These are phyloP conservation scores for Ditula angustiorana DNA, from an alignment of 2,888 invertebrate species.

Conservation along the genomic window DNA sequence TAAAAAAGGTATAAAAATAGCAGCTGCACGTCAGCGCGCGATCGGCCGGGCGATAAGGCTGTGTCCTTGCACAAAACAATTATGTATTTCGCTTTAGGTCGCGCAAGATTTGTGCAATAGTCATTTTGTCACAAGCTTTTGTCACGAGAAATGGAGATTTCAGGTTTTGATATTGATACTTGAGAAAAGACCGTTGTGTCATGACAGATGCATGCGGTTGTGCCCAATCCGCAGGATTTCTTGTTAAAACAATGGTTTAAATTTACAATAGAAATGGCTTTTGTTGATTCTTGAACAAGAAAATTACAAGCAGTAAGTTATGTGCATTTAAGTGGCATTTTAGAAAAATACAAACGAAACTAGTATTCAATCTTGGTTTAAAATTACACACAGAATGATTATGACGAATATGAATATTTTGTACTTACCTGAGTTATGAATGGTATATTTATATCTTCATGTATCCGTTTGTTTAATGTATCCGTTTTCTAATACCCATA, in stretches of 20 bases:
- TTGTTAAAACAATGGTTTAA: slow-evolving; percentile 3
- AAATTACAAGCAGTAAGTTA: not conserved
- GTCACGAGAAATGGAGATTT: slow-evolving; percentile 56
- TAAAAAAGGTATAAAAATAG: slow-evolving; percentile 67
- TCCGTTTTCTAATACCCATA: no score
- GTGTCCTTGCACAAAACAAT: slow-evolving; percentile 82
- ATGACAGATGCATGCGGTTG: slow-evolving; percentile 29
- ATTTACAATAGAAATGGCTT: not conserved
- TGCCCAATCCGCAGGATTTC: slow-evolving; percentile 9
- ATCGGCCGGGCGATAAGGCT: slow-evolving; percentile 70
- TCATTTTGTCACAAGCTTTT: slow-evolving; percentile 62
- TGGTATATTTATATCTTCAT: no score
- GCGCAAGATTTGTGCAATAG: slow-evolving; percentile 70
- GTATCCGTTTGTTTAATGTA: no score
- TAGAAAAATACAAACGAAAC: not conserved
- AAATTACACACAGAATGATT: no score
- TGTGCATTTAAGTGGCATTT: not conserved
- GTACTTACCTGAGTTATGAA: no score
- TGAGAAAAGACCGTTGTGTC: slow-evolving; percentile 44
- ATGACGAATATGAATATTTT: no score
- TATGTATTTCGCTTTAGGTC: slow-evolving; percentile 68
- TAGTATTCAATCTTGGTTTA: no score
- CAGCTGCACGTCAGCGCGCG: slow-evolving; percentile 73
- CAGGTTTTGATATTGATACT: slow-evolving; percentile 55
- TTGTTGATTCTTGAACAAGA: not conserved